Evolutionary conservation across 2,797 vertebrate genomes (phyloP).

Genomic region (Halcyon badia): DNA sequence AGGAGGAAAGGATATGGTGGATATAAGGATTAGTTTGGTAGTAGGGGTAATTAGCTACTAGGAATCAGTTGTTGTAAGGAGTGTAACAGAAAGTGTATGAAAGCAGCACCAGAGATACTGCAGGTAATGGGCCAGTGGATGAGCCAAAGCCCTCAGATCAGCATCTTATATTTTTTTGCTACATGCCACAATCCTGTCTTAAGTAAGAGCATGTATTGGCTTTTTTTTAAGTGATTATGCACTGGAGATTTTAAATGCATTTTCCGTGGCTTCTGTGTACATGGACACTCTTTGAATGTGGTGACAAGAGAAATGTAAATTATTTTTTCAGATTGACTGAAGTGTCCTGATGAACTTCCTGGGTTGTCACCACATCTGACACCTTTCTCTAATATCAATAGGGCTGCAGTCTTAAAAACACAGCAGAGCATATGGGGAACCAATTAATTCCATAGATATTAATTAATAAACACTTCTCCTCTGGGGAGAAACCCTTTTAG

Average conservation of each 20-base stretch:
- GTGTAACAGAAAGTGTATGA: fast-evolving
- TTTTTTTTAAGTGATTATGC: background rate
- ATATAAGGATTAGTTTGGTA: background rate
- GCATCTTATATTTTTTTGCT: background rate
- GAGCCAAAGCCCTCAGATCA: background rate
- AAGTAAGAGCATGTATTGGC: background rate
- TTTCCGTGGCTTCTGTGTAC: fast-evolving
- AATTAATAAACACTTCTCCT: slow-evolving; percentile 48
- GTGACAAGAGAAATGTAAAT: background rate
- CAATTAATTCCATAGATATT: slow-evolving; percentile 27
- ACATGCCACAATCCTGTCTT: fast-evolving
- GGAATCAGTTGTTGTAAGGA: background rate
- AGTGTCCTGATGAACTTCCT: background rate
- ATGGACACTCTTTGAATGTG: background rate
- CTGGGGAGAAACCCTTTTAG: background rate
- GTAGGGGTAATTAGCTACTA: background rate
- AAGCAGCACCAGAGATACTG: background rate
- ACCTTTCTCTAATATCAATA: background rate
- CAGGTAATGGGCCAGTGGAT: too few relatives aligned
- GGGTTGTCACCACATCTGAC: background rate
- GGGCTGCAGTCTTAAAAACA: background rate
- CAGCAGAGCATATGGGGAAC: slow-evolving; percentile 1
- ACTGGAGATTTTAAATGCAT: background rate
- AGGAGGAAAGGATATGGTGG: background rate
- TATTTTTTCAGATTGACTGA: background rate